Conservation (phyloP, 2,888 invertebrate genomes). For the Dusona sp. region DNA sequence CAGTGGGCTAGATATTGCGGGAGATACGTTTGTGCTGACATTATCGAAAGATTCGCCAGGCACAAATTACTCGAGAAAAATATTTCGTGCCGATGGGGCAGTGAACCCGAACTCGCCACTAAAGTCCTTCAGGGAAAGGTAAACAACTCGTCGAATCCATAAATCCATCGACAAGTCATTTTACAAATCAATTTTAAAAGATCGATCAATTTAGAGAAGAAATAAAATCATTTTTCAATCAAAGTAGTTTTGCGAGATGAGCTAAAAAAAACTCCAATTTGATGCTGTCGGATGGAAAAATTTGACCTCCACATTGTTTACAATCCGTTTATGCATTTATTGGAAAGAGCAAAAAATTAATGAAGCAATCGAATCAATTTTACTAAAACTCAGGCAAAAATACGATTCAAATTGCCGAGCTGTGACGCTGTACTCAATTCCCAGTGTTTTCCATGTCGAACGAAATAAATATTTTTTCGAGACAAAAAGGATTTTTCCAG, state of each 20-base stretch:
- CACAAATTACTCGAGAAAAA: conserved; percentile 87
- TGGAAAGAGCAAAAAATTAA: no score
- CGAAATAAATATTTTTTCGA: no score
- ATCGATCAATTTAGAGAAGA: background rate
- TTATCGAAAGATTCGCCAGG: conserved; percentile 89
- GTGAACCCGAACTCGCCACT: conserved; percentile 87
- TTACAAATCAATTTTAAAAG: background rate
- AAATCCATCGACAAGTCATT: background rate
- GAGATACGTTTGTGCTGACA: conserved; percentile 89
- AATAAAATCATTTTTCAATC: background rate
- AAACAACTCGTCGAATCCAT: conserved; percentile 39
- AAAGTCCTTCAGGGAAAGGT: conserved; percentile 86
- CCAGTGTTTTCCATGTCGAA: no score
- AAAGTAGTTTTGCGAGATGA: no score
- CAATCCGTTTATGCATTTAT: no score
- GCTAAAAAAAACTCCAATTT: no score
- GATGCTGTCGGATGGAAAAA: no score
- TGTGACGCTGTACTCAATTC: no score
- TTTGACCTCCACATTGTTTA: no score
- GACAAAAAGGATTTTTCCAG: conserved; percentile 36
- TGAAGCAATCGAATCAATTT: no score
- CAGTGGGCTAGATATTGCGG: conserved; percentile 92
- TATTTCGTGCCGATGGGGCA: conserved; percentile 87
- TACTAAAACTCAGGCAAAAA: no score
- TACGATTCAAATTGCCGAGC: no score